Evolutionary conservation across 2,888 invertebrate species (phyloP).

Genomic region (Synergus japonicus): DNA sequence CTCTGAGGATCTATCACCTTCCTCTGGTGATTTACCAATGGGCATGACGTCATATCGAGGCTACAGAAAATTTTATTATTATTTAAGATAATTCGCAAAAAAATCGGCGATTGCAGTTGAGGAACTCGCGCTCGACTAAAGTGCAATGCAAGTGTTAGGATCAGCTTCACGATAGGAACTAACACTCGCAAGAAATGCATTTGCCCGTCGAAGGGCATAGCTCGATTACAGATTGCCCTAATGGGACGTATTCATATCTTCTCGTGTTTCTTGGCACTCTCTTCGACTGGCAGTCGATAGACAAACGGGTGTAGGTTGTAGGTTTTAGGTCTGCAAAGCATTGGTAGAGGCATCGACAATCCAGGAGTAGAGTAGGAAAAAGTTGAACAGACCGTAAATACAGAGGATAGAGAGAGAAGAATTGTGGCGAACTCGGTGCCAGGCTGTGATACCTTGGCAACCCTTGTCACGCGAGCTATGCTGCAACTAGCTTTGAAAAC

Average conservation of each 20-base stretch:
- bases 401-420: constrained; percentile 59
- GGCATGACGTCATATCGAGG: constrained; percentile 25
- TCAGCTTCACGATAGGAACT: constrained; percentile 9
- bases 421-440: constrained; percentile 79
- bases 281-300: constrained; percentile 27
- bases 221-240: constrained; percentile 34
- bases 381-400: constrained; percentile 10
- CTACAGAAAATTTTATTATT: background rate
- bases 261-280: constrained; percentile 39
- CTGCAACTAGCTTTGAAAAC: constrained; percentile 52
- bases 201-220: constrained; percentile 31
- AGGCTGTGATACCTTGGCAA: constrained; percentile 78
- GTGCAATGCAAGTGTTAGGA: constrained; percentile 12
- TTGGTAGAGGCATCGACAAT: background rate
- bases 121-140: constrained; percentile 8
- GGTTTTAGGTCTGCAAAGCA: background rate
- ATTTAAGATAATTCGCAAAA: background rate
- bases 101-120: constrained; percentile 1
- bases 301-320: background rate
- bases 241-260: constrained; percentile 34
- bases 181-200: constrained; percentile 31
- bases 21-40: constrained; percentile 47
- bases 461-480: constrained; percentile 75
- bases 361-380: background rate
- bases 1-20: constrained; percentile 31